phyloP scores from a whole-genome alignment of 2,113 vertebrate species.

The Hypocryptadius cinnamomeus region DNA sequence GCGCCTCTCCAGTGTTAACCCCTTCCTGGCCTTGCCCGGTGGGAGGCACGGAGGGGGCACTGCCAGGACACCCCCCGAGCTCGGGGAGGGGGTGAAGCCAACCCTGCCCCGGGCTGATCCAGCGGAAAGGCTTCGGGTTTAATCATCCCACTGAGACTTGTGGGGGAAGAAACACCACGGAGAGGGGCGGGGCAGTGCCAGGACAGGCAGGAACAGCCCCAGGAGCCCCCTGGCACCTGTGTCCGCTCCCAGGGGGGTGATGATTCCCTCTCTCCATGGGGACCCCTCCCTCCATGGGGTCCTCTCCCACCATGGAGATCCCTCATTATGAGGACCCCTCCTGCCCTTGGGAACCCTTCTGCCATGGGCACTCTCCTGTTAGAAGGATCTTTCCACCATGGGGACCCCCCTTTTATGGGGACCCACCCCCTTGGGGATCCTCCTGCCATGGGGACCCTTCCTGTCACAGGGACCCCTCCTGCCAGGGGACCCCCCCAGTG shows the following conservation, averaged over 20 bases:
- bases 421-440: no score
- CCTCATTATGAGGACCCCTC: no score
- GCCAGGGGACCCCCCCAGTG: background rate
- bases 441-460: no score
- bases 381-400: background rate
- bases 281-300: background rate
- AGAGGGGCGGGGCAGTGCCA: background rate
- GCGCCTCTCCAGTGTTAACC: background rate
- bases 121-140: fast-evolving
- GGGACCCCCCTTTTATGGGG: background rate
- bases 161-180: fast-evolving
- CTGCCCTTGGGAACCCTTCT: no score
- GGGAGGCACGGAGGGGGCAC: fast-evolving
- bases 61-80: background rate
- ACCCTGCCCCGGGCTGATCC: background rate
- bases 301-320: no score
- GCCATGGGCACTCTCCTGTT: no score
- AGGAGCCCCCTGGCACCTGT: background rate
- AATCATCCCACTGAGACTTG: background rate
- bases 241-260: background rate
- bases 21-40: background rate
- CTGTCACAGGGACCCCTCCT: no score
- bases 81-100: background rate
- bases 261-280: background rate
- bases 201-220: background rate